Evolutionary conservation across 2,888 invertebrate genomes (phyloP).

Genomic region (Muscina levida): DNA sequence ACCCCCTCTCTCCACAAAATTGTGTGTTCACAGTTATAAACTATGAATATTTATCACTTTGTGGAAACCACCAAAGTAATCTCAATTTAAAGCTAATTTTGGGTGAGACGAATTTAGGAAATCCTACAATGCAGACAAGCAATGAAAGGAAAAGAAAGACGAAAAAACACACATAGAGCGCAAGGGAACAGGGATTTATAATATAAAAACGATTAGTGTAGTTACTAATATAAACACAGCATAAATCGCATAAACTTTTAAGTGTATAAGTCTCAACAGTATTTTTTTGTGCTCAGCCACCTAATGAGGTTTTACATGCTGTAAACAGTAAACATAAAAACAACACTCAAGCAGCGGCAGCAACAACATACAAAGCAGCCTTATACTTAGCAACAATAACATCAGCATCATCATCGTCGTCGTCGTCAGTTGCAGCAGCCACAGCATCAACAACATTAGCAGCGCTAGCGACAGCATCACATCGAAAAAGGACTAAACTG

Average conservation of each 20-base stretch:
- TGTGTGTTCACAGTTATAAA: constrained; percentile 42
- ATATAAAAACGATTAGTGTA: not conserved
- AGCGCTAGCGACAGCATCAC: not conserved
- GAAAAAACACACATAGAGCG: not conserved
- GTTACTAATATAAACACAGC: not conserved
- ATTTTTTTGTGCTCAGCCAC: too few species aligned
- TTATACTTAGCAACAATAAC: not conserved
- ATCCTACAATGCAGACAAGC: not conserved
- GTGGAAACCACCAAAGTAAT: constrained; percentile 59
- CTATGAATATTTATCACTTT: constrained; percentile 58
- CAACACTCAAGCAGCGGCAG: too few species aligned
- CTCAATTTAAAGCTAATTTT: constrained; percentile 40
- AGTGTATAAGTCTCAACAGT: too few species aligned
- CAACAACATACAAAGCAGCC: not conserved
- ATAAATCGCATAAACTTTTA: constrained; percentile 26
- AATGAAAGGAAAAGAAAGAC: constrained; percentile 1
- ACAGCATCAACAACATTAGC: not conserved
- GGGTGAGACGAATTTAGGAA: too few species aligned
- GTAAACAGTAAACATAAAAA: too few species aligned
- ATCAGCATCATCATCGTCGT: not conserved
- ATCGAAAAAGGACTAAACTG: constrained; percentile 33
- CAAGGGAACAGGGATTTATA: not conserved
- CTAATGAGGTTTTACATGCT: too few species aligned
- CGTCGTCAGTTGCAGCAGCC: not conserved
- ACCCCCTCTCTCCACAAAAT: constrained; percentile 15